Evolutionary conservation across 2,113 vertebrate genomes (phyloP).

Genomic region (Otis tarda): DNA sequence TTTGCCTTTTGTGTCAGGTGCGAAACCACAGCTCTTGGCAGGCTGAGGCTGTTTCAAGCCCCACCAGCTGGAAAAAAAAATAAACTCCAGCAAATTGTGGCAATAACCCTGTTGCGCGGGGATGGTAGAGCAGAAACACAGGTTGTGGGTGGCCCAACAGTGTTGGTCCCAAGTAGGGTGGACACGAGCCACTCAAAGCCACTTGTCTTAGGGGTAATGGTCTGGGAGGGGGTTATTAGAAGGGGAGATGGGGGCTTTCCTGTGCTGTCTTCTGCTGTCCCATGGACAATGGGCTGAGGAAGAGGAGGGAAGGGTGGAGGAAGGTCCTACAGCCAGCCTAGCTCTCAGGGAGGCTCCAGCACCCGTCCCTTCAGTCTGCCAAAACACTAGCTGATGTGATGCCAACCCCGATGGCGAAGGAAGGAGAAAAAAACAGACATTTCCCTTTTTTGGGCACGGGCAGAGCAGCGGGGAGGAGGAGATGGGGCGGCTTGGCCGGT

Average conservation of each 20-base stretch:
- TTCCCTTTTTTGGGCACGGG: not conserved
- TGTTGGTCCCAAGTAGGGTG: too few relatives aligned
- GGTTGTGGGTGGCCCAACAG: too few relatives aligned
- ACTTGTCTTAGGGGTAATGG: accelerated
- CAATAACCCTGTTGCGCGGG: accelerated
- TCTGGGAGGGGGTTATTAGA: not conserved
- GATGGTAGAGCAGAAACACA: not conserved
- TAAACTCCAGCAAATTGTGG: not conserved
- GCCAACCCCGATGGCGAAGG: not conserved
- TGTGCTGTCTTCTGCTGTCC: not conserved
- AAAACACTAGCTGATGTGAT: too few relatives aligned
- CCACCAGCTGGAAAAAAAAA: not conserved
- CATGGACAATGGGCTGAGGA: not conserved
- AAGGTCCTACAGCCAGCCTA: not conserved
- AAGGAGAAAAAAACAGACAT: not conserved
- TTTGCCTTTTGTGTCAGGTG: not conserved
- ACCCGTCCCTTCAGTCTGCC: not conserved
- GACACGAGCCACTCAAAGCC: not conserved
- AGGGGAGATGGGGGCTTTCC: not conserved
- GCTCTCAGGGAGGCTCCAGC: not conserved
- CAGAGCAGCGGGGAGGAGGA: not conserved
- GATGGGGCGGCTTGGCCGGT: too few relatives aligned
- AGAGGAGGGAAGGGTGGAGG: not conserved
- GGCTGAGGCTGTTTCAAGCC: not conserved
- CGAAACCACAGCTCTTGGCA: not conserved